Conservation (phyloP, 2,888 invertebrate genomes). For the Congeria kusceri region DNA sequence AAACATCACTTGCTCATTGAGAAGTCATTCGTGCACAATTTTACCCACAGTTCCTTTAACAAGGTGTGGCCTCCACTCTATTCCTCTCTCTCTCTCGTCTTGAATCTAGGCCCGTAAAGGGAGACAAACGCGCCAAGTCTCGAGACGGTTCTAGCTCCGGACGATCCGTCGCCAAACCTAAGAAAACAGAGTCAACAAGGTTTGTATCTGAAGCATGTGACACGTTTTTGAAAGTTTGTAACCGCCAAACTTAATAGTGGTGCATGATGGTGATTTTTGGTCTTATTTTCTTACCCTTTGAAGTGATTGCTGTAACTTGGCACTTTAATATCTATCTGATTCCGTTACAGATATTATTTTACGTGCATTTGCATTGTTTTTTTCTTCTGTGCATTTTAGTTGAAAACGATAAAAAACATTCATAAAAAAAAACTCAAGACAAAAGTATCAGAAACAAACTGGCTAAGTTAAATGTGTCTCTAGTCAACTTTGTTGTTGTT, state of each 20-base stretch:
- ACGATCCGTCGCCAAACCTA: constrained; percentile 79
- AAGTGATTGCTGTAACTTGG: no score
- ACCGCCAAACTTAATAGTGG: background rate
- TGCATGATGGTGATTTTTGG: background rate
- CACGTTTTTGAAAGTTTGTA: constrained; percentile 4
- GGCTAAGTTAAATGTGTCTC: no score
- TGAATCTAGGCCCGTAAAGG: constrained; percentile 75
- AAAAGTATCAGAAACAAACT: no score
- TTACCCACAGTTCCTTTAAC: constrained; percentile 22
- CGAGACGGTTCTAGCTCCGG: constrained; percentile 84
- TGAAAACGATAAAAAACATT: no score
- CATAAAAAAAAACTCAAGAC: no score
- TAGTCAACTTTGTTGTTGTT: no score
- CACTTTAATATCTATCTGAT: no score
- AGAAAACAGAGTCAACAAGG: constrained; percentile 83
- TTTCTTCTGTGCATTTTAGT: no score
- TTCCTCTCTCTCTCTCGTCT: constrained; percentile 31
- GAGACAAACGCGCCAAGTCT: constrained; percentile 81
- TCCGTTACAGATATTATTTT: no score
- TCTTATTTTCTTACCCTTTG: no score
- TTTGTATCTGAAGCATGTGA: constrained; percentile 56
- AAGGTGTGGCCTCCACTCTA: constrained; percentile 5
- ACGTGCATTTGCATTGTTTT: no score
- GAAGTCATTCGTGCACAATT: background rate
- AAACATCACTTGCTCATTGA: no score